These are phyloP conservation scores for Esox niger DNA, from an alignment of 2,113 vertebrate genomes.

Conservation along the genomic window DNA sequence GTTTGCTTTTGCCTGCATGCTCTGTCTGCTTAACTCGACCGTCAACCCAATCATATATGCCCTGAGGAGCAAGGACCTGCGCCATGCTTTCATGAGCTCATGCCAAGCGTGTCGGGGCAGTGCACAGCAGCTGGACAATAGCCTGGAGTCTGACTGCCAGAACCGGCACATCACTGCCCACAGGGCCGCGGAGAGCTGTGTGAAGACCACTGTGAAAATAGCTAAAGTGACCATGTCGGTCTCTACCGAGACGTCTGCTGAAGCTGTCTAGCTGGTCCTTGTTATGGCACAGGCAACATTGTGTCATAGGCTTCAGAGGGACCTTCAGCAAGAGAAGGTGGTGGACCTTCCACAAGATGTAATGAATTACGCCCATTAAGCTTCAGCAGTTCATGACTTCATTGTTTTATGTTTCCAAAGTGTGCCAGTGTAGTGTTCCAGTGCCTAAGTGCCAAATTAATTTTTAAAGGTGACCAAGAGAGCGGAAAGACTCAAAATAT, in stretches of 20 bases:
- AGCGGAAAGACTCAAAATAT: conserved; percentile 44
- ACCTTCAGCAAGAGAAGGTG: conserved; percentile 21
- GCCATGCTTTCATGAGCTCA: conserved; percentile 93
- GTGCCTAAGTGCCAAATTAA: conserved; percentile 76
- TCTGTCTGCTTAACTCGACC: conserved; percentile 96
- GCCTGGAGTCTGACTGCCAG: conserved; percentile 96
- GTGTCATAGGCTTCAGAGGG: conserved; percentile 22
- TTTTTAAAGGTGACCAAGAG: conserved; percentile 28
- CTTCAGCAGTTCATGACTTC: conserved; percentile 43
- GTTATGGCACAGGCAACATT: conserved; percentile 4
- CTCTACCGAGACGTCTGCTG: conserved; percentile 96
- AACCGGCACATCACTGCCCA: conserved; percentile 90
- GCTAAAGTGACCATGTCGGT: conserved; percentile 99
- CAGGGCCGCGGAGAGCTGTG: conserved; percentile 93
- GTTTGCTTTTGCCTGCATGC: conserved; percentile 98
- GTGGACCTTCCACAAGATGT: conserved; percentile 14
- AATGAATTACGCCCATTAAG: conserved; percentile 45
- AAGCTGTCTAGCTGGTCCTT: conserved; percentile 83
- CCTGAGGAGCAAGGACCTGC: conserved; percentile 95
- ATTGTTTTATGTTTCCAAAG: conserved; percentile 44
- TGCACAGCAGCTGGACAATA: conserved; percentile 91
- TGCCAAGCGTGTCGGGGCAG: conserved; percentile 87
- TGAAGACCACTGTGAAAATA: conserved; percentile 99
- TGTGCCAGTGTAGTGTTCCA: conserved; percentile 48
- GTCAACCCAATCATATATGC: conserved; percentile 99